Base-by-base conservation (phyloP, 2,113 vertebrate genomes). In the Ifrita kowaldi region DNA sequence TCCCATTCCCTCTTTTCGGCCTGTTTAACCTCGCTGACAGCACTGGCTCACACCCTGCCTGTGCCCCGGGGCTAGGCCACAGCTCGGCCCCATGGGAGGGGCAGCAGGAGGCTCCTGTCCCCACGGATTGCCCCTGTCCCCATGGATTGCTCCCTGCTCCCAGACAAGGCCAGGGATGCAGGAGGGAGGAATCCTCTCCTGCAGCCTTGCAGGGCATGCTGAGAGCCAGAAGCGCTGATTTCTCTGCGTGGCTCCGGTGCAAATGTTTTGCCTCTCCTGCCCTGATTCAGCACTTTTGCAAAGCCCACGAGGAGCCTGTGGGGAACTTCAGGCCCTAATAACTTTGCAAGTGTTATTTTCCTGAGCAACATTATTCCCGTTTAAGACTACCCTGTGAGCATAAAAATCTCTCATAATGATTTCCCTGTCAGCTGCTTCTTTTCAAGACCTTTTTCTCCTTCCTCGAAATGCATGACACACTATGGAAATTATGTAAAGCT, bases 371-470 rank as follows among this genome's bases (percentile, higher is more conserved):
- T 90, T 52, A 71, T 87, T 95, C 71, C 88, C 47, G 5, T 92
- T 96, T 93, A 86, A 85, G 60, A 23, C 93, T 92, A 63, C 85
- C 79, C 37, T 67, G 79, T 71, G 82, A 90, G 85, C 91, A 95
- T 65, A 89, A 89, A 96, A 95, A 89, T 93, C 91, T 62, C 91
- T 82, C 90, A 59, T 85, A 80, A 96, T 92, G 87, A 92, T 96
- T 92, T 95, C 42, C 71, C 87, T 7, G 7, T 96, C 93, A 97
- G 92, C 95, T 94, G 90, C 64, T 94, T 90, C 93, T 93, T 90
- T 91, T 87, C 85, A 50, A 88, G 90, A 90, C 93, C 95, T 90
- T 95, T 94, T 90, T 89, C 91, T 96, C 92, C 92, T 96, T 96
- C 90, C 92, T 95, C 74, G 92, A 96, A 96, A 77, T 74, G 90